Base-by-base conservation (phyloP, 92 coral and sea anemone species). In the Porites rus region DNA sequence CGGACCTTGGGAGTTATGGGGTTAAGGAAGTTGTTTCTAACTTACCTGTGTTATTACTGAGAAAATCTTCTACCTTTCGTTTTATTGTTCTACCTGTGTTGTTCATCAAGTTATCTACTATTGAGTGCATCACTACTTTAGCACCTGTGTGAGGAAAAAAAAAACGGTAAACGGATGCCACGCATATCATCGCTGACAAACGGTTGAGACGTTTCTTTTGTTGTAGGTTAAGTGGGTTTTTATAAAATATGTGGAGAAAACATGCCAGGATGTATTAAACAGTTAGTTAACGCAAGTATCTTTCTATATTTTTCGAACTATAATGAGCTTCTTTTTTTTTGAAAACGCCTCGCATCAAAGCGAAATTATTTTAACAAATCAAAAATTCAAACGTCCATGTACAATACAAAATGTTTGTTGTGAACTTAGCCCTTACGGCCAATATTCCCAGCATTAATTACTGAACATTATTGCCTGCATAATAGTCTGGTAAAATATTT, bases 81-180 rank as follows among this genome's bases (percentile, higher is more conserved):
- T 79, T 69, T 22, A 94, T 74, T 7, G 89, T 78, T 58, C 74
- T 76, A 21, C 88, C 91, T 1, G 98, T 87, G 25, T 69, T 78
- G 63, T 86, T 81, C 25, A 92, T 82, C 73, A 94, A 43, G 63
- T 82, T 84, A 10, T 90, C 77, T 8, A 87, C 92, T 16, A 94
- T 92, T 13, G 98, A 94, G 82, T 92, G 95, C 98, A 94, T 94
- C 78, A 94, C 98, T 61, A 90, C 94, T 88, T 85, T 92, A 7
- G 98, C 98, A 21, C 98, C 98, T 94, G 81, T 28, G 66, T 12
- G n/a, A 8, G 16, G 28, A 28, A 24, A 12, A 61, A 31, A 53
- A 21, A 60, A 8, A 1, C 0, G 12, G 8, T 54, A 1, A 18
- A 6, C 4, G 4, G 59, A 24, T 75, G 10, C 7, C 31, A 21